A percentile compares a stretch with the other conserved stretches of the same genome.
These are phyloP conservation scores for Lithophane leautieri DNA, from an alignment of 2,888 invertebrate species.

Conservation along the genomic window DNA sequence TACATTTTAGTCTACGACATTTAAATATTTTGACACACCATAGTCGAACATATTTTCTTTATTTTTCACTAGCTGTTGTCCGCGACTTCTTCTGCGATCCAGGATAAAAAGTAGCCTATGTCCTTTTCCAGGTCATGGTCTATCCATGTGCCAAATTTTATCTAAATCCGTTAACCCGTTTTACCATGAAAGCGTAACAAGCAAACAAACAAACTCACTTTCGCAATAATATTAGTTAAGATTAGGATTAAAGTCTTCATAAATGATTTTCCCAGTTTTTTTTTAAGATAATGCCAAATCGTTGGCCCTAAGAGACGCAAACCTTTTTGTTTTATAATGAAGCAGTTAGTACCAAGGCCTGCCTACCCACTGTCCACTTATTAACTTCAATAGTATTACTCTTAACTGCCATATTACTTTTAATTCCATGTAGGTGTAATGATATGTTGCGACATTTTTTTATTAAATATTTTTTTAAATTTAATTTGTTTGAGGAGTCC, in stretches of 20 bases:
- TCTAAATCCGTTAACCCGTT: too few species aligned
- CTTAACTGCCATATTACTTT: constrained; percentile 43
- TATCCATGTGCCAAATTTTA: too few species aligned
- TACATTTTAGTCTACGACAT: background rate
- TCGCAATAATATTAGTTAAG: too few species aligned
- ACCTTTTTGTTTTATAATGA: constrained; percentile 54
- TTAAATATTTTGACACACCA: background rate
- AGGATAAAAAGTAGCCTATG: too few species aligned
- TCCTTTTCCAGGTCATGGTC: too few species aligned
- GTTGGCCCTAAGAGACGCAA: constrained; percentile 32
- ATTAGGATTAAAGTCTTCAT: background rate
- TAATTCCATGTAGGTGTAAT: constrained; percentile 64
- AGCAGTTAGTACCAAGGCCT: constrained; percentile 65
- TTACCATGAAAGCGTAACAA: too few species aligned
- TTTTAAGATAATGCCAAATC: background rate
- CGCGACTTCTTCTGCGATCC: too few species aligned
- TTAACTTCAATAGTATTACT: constrained; percentile 55
- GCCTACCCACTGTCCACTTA: constrained; percentile 65
- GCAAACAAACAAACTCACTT: too few species aligned
- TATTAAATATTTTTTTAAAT: constrained; percentile 31
- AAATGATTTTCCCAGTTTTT: background rate
- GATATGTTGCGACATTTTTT: constrained; percentile 40
- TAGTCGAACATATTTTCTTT: background rate
- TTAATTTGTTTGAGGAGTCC: constrained; percentile 39
- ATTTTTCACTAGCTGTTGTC: background rate